Conservation (phyloP, 2,888 invertebrate species). For the Oscheius sp. region DNA sequence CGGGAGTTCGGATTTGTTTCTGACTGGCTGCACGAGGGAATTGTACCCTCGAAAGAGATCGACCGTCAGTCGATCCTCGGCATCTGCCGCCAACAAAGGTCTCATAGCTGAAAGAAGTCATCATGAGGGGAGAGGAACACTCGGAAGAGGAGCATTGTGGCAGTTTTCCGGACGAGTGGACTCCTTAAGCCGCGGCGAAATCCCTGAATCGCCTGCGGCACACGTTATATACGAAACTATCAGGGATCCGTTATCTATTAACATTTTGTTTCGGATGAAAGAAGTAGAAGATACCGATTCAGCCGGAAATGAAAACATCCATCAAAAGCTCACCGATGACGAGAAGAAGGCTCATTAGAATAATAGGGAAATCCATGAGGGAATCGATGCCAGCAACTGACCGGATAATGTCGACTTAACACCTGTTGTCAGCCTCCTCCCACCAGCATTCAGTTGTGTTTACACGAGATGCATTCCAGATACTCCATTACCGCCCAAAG, state of each 20-base stretch:
- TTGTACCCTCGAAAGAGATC: constrained; percentile 74
- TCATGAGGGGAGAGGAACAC: background rate
- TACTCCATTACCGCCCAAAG: constrained; percentile 6
- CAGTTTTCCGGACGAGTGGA: constrained; percentile 5
- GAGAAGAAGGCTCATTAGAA: background rate
- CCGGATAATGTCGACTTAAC: background rate
- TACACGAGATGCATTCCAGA: background rate
- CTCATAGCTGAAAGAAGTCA: constrained; percentile 23
- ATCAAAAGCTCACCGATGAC: background rate
- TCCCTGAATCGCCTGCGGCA: background rate
- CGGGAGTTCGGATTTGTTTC: constrained; percentile 62
- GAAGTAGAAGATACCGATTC: background rate
- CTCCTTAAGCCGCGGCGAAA: background rate
- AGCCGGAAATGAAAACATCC: background rate
- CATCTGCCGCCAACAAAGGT: constrained; percentile 55
- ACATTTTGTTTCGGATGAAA: too few species aligned
- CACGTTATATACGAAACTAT: background rate
- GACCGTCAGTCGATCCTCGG: constrained; percentile 72
- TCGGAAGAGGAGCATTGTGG: constrained; percentile 1
- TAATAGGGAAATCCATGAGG: background rate
- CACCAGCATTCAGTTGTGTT: background rate
- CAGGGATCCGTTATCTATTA: too few species aligned
- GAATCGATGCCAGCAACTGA: background rate
- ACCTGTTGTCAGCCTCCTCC: background rate
- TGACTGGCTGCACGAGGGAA: constrained; percentile 71